Conservation (phyloP, 1,140 invertebrate species). For the Sitophilus oryzae region DNA sequence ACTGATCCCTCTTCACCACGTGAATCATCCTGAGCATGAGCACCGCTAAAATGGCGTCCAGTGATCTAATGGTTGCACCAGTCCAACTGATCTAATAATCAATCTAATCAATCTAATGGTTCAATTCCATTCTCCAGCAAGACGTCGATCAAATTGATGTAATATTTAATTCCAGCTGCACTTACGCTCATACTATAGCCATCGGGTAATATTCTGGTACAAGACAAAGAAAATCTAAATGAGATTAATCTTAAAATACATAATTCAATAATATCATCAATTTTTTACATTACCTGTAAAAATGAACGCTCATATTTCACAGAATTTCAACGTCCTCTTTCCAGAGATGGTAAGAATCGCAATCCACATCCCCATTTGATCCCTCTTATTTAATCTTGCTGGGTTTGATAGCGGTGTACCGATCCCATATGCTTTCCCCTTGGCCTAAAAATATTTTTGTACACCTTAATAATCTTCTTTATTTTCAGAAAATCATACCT, state of each 20-base stretch:
- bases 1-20: slow-evolving; percentile 39
- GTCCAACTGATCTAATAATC: too few species aligned
- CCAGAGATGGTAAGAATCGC: slow-evolving; percentile 55
- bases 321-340: slow-evolving; percentile 50
- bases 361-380: slow-evolving; percentile 52
- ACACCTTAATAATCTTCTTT: too few species aligned
- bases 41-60: slow-evolving; percentile 78
- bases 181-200: slow-evolving; percentile 48
- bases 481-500: too few species aligned
- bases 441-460: slow-evolving; percentile 34
- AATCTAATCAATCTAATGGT: too few species aligned
- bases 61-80: too few species aligned
- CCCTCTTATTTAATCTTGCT: slow-evolving; percentile 49
- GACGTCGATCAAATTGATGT: slow-evolving; percentile 58
- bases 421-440: slow-evolving; percentile 56
- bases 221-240: slow-evolving; percentile 57
- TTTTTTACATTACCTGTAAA: slow-evolving; percentile 40
- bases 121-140: slow-evolving; percentile 53
- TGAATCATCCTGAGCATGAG: slow-evolving; percentile 62
- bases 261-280: neutral
- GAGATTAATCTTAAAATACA: neutral
- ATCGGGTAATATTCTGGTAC: slow-evolving; percentile 45
- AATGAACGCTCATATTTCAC: slow-evolving; percentile 46
- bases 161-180: slow-evolving; percentile 55
- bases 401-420: slow-evolving; percentile 48